Evolutionary conservation across 2,888 invertebrate species (phyloP).

Genomic region (Andrena praecox): DNA sequence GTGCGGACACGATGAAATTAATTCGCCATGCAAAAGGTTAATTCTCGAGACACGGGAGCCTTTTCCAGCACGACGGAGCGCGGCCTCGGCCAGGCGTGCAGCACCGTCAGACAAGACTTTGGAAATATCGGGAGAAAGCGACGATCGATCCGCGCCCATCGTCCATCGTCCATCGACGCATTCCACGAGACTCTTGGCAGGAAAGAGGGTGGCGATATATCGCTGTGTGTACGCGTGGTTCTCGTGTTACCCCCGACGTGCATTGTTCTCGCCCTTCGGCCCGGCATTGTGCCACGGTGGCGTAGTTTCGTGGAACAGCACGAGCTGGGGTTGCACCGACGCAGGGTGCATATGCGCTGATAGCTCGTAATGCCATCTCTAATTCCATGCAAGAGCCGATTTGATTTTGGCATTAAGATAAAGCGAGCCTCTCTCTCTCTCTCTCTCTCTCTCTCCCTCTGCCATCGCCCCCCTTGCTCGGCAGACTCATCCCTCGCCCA

Average conservation of each 20-base stretch:
- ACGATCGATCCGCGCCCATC: conserved; percentile 10
- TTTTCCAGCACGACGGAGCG: too few relatives aligned
- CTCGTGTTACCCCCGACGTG: conserved; percentile 81
- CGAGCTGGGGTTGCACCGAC: conserved; percentile 63
- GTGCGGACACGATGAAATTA: too few relatives aligned
- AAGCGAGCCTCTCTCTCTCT: conserved; percentile 72
- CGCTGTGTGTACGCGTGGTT: conserved; percentile 79
- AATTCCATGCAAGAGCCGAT: conserved; percentile 84
- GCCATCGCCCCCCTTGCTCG: conserved; percentile 3
- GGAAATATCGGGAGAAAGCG: conserved; percentile 16
- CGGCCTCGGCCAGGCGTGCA: too few relatives aligned
- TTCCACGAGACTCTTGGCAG: conserved; percentile 63
- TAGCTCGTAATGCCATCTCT: conserved; percentile 84
- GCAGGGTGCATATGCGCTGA: conserved; percentile 83
- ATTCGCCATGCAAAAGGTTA: too few relatives aligned
- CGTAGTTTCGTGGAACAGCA: conserved; percentile 66
- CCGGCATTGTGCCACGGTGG: conserved; percentile 78
- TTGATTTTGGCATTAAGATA: conserved; percentile 85
- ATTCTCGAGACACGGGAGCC: too few relatives aligned
- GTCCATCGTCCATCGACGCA: conserved; percentile 34
- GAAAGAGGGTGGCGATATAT: conserved; percentile 80
- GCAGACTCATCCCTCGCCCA: conserved; percentile 38
- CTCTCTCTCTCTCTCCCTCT: conserved; percentile 16
- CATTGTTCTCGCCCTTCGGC: conserved; percentile 82
- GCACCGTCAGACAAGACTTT: not conserved